phyloP scores from a whole-genome alignment of 2,888 invertebrate genomes.

The Epinotia bilunana region DNA sequence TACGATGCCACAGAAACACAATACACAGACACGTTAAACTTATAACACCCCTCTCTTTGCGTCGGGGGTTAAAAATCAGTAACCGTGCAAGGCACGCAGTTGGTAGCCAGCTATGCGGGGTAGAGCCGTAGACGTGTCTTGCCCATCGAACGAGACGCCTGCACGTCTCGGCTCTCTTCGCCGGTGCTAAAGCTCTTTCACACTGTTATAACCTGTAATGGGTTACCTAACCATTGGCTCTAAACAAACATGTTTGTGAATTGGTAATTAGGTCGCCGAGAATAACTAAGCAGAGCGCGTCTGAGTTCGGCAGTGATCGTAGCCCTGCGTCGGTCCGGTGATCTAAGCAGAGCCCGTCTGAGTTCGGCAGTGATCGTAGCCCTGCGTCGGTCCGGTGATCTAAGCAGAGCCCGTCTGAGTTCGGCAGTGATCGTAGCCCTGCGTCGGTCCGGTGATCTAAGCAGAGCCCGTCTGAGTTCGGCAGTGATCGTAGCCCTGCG shows the following conservation, averaged over 20 bases:
- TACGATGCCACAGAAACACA: no score
- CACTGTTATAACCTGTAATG: no score
- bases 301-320: background rate
- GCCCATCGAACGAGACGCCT: background rate
- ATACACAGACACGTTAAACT: no score
- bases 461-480: background rate
- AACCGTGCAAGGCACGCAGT: no score
- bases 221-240: background rate
- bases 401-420: background rate
- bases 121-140: no score
- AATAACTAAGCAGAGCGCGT: constrained; percentile 1
- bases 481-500: background rate
- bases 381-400: background rate
- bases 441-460: background rate
- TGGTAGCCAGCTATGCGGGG: no score
- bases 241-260: constrained; percentile 11
- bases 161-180: background rate
- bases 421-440: background rate
- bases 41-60: no score
- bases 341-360: background rate
- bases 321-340: background rate
- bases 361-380: background rate
- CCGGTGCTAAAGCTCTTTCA: background rate
- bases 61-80: no score
- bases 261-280: constrained; percentile 1